phyloP scores from a whole-genome alignment of 2,888 invertebrate genomes.

The Orchesella flavescens region DNA sequence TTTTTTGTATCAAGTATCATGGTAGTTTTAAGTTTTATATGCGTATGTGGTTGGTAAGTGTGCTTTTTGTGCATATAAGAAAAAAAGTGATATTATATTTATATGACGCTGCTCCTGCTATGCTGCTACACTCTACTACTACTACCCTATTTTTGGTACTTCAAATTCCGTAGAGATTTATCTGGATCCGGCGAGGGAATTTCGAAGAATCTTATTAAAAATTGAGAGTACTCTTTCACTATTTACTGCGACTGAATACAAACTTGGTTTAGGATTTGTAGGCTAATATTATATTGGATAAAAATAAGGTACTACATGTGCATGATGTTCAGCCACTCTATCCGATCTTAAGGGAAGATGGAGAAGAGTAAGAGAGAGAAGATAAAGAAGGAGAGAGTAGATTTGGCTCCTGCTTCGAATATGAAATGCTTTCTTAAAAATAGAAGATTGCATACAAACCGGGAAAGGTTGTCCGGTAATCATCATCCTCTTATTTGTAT shows the following conservation, averaged over 20 bases:
- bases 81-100: too few species aligned
- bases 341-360: background rate
- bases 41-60: too few species aligned
- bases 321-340: background rate
- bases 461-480: too few species aligned
- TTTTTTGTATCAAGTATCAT: too few species aligned
- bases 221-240: slow-evolving; percentile 29
- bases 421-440: slow-evolving; percentile 30
- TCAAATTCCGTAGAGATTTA: slow-evolving; percentile 43
- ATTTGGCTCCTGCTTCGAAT: slow-evolving; percentile 50
- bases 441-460: slow-evolving; percentile 13
- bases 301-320: background rate
- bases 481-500: too few species aligned
- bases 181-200: slow-evolving; percentile 1
- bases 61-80: too few species aligned
- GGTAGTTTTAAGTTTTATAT: too few species aligned
- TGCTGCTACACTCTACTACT: too few species aligned
- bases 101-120: background rate
- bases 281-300: slow-evolving; percentile 1
- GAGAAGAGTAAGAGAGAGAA: background rate
- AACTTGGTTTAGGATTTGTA: slow-evolving; percentile 16
- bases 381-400: slow-evolving; percentile 30
- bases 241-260: slow-evolving; percentile 17
- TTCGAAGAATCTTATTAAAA: slow-evolving; percentile 50
- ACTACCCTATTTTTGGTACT: slow-evolving; percentile 1